Percentiles rank a stretch among this genome's conserved stretches.
phyloP scores from a whole-genome alignment of 1,140 invertebrate genomes.

The Leptopilina clavipes region DNA sequence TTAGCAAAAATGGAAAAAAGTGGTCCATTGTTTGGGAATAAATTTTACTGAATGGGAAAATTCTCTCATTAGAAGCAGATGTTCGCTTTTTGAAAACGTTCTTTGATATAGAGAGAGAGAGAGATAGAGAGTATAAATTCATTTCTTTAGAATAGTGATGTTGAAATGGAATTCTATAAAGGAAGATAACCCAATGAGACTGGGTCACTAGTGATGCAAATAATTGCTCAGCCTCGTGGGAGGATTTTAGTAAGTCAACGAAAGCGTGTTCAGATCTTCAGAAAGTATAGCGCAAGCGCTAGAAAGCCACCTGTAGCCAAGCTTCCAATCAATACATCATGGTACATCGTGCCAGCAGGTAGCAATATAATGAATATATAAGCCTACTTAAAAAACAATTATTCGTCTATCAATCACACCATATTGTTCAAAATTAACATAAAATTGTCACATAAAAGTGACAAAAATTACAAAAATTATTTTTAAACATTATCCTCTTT shows the following conservation, averaged over 20 bases:
- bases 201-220: conserved; percentile 28
- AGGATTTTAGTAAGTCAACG: conserved; percentile 46
- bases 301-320: conserved; percentile 66
- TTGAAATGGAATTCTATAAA: background rate
- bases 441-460: no score
- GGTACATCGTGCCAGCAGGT: conserved; percentile 47
- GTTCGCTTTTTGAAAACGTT: no score
- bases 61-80: no score
- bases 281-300: conserved; percentile 51
- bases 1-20: no score
- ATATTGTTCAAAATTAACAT: no score
- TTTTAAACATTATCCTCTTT: no score
- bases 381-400: conserved; percentile 40
- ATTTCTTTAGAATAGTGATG: background rate
- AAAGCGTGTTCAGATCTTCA: conserved; percentile 50
- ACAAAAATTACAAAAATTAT: no score
- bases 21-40: no score
- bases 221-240: conserved; percentile 34
- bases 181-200: background rate
- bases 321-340: conserved; percentile 66
- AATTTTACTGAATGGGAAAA: no score
- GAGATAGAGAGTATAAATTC: background rate
- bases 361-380: conserved; percentile 37
- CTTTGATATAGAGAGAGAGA: background rate
- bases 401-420: background rate